Conservation (phyloP, 2,888 invertebrate genomes). For the Drosophila nr. fundita region DNA sequence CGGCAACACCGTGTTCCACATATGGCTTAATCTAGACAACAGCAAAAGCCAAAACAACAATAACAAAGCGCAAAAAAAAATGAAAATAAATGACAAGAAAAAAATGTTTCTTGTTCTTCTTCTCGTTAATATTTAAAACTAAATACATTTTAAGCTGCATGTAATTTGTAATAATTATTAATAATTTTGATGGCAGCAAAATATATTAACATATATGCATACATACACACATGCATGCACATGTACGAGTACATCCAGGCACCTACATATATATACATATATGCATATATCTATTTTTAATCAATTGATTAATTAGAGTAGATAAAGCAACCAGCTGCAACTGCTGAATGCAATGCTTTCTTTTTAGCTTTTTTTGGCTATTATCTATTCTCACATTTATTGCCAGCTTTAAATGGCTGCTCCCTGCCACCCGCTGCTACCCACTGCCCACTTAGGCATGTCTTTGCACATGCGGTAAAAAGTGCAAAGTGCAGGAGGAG, state of each 20-base stretch:
- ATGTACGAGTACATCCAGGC: no score
- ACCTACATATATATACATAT: not conserved
- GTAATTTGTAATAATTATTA: not conserved
- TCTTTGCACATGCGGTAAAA: conserved; percentile 26
- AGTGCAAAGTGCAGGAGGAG: conserved; percentile 2
- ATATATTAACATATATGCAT: no score
- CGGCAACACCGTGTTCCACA: conserved; percentile 44
- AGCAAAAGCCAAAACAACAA: conserved; percentile 31
- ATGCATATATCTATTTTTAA: not conserved
- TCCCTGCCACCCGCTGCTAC: not conserved
- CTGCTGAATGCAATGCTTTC: not conserved
- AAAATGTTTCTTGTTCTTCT: not conserved
- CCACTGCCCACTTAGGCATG: conserved; percentile 7
- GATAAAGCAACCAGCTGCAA: not conserved
- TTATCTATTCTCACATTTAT: not conserved
- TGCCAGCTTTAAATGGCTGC: not conserved
- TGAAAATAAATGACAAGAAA: not conserved
- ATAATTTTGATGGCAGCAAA: not conserved
- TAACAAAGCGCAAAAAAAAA: not conserved
- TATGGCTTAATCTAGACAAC: conserved; percentile 57
- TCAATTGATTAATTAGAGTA: not conserved
- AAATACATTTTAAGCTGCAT: conserved; percentile 2
- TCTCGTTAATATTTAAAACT: conserved; percentile 22
- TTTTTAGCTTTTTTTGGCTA: not conserved
- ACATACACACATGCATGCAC: not conserved